These are phyloP conservation scores for Chironomus tepperi DNA, from an alignment of 1,140 invertebrate genomes.

Conservation along the genomic window DNA sequence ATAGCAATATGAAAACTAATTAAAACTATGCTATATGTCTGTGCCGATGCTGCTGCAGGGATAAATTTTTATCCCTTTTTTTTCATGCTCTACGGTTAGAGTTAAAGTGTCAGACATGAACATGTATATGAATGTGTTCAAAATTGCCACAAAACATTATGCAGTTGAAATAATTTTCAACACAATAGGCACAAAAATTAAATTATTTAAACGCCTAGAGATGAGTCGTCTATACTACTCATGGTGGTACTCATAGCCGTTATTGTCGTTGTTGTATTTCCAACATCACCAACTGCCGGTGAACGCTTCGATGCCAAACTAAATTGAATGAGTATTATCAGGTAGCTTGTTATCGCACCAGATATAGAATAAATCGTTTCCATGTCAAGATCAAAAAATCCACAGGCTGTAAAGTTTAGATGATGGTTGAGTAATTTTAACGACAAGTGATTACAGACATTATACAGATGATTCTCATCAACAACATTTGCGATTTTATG, in stretches of 20 bases:
- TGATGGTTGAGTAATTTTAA: slow-evolving; percentile 38
- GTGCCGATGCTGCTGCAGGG: neutral
- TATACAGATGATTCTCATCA: slow-evolving; percentile 38
- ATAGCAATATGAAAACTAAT: slow-evolving; percentile 14
- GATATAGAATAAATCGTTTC: slow-evolving; percentile 38
- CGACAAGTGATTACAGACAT: slow-evolving; percentile 38
- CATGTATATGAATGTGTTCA: neutral
- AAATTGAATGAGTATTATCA: slow-evolving; percentile 40
- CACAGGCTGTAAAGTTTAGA: slow-evolving; percentile 38
- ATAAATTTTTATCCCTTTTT: neutral
- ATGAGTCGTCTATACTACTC: neutral
- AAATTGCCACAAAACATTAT: neutral
- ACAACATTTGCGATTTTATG: slow-evolving; percentile 38
- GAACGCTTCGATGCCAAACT: slow-evolving; percentile 39
- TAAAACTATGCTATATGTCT: neutral
- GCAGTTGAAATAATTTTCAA: neutral
- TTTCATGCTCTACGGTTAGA: neutral
- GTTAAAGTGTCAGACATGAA: neutral
- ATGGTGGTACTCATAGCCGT: neutral
- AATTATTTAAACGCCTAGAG: slow-evolving; percentile 12
- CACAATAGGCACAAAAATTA: neutral
- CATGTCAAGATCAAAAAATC: slow-evolving; percentile 40
- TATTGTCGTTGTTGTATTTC: neutral
- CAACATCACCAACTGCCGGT: neutral
- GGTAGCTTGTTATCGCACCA: slow-evolving; percentile 39